phyloP scores from a whole-genome alignment of 2,113 vertebrate genomes.

The Chaenocephalus aceratus region DNA sequence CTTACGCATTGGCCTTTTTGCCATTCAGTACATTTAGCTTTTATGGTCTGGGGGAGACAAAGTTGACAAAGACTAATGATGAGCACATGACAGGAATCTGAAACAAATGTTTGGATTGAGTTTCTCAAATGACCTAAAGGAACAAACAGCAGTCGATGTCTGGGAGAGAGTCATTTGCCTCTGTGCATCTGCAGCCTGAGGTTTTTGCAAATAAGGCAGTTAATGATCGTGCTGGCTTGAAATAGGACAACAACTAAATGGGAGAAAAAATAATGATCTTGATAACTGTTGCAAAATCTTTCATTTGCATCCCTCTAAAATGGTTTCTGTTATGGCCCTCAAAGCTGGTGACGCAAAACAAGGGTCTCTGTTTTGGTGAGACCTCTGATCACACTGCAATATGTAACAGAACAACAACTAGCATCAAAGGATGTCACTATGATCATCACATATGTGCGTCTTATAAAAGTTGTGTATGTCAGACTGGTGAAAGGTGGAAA shows the following conservation, averaged over 20 bases:
- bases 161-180: constrained; percentile 30
- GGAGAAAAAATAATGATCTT: constrained; percentile 10
- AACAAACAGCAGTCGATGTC: constrained; percentile 24
- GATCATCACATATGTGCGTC: constrained; percentile 23
- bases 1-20: neutral
- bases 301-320: constrained; percentile 25
- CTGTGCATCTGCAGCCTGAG: constrained; percentile 17
- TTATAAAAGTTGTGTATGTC: neutral
- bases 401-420: neutral
- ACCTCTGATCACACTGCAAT: constrained; percentile 12
- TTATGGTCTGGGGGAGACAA: neutral
- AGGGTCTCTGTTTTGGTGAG: neutral
- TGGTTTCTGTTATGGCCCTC: constrained; percentile 15
- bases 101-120: constrained; percentile 30
- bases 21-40: neutral
- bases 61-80: constrained; percentile 14
- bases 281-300: constrained; percentile 27
- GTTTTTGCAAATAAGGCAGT: constrained; percentile 16
- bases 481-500: neutral
- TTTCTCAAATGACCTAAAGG: constrained; percentile 35
- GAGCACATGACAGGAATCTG: constrained; percentile 6
- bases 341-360: constrained; percentile 6
- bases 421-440: neutral
- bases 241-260: constrained; percentile 22
- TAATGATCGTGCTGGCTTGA: constrained; percentile 28